phyloP scores from a whole-genome alignment of 2,888 invertebrate genomes.

The Scelioninae gen. 1 region DNA sequence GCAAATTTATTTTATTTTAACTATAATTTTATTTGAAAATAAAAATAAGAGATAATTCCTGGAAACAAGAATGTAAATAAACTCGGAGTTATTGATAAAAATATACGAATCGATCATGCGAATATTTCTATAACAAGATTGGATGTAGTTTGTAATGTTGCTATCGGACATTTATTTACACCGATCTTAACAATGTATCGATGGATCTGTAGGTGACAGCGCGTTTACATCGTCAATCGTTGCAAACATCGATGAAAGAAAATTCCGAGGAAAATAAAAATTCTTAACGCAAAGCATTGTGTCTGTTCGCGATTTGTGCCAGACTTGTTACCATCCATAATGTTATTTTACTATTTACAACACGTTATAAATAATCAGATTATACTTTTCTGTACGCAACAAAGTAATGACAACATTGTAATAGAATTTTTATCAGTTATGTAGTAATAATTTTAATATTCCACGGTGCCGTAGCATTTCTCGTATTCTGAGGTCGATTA shows the following conservation, averaged over 20 bases:
- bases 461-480: constrained; percentile 41
- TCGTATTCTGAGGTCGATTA: constrained; percentile 59
- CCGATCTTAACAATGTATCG: constrained; percentile 16
- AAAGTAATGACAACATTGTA: constrained; percentile 41
- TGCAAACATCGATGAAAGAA: constrained; percentile 10
- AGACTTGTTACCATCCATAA: background rate
- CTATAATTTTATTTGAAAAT: too few species aligned
- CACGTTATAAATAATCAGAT: constrained; percentile 21
- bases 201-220: constrained; percentile 37
- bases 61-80: too few species aligned
- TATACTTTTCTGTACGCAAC: constrained; percentile 18
- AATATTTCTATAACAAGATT: too few species aligned
- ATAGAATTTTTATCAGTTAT: constrained; percentile 52
- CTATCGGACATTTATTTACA: constrained; percentile 19
- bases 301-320: background rate
- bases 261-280: constrained; percentile 16
- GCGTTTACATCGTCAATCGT: constrained; percentile 23
- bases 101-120: too few species aligned
- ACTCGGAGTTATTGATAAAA: too few species aligned
- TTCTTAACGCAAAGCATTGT: constrained; percentile 2
- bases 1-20: too few species aligned
- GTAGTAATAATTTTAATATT: constrained; percentile 54
- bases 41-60: too few species aligned
- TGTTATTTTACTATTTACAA: constrained; percentile 9
- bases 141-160: background rate